Evolutionary conservation across 2,888 invertebrate species (phyloP), one percentile per base, ranked within the genome.

Genomic region (Magallana nippona): DNA sequence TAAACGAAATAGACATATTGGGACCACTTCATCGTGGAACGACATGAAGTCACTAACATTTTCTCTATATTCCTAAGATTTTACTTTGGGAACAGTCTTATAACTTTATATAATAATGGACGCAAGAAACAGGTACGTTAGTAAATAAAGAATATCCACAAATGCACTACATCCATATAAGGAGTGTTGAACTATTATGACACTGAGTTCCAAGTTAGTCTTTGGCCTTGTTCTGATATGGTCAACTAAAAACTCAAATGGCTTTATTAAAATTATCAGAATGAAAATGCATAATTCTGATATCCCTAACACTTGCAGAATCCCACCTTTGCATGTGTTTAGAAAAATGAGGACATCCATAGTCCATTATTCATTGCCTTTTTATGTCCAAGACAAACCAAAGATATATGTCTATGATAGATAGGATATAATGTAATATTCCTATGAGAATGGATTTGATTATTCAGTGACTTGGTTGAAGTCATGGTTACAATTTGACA

Each of bases 1-100:
- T 83, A 83, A 63, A 83, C 83, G 79, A 83, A 79, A 79, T 55
- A 58, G 19, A 56, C 79, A 83, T 79, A 79, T 79, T 83, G 83
- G 83, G 83, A 79, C 79, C 78, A 57, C 78, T 78, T 78, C 55
- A 22, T 78, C 15, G 82, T 82, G 82, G 78, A 82, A 82, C 62
- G 82, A 78, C 62, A 57, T 82, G 82, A 78, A 71, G 71, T 71
- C 82, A 78, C 78, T 60, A 82, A 82, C 78, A 78, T 82, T 82
- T 22, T 71, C 27, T 71, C 71, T 15, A 71, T 15, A 71, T 71
- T 71, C 71, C 71, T 71, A 71, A 71, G 27, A 27, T 32, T 71
- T 22, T 71, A 19, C 17, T 10, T 80, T 80, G 80, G 80, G 27
- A 80, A 80, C 80, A 80, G 57, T 80, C 32, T 55, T 57, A 57